phyloP scores from a whole-genome alignment of 2,113 vertebrate species.

The Passer domesticus region DNA sequence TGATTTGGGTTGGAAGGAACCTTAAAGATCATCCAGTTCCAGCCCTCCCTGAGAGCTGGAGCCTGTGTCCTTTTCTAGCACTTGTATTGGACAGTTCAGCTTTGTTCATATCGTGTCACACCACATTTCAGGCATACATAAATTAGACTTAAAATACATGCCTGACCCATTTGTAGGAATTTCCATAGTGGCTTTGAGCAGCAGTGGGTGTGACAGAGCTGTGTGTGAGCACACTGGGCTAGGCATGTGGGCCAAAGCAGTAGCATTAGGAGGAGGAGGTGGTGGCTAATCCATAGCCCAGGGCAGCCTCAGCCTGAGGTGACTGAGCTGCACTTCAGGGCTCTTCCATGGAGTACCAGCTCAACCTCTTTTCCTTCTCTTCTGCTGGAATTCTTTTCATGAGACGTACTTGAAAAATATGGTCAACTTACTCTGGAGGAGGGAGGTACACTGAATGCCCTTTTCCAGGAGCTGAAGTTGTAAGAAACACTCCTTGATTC shows the following conservation, averaged over 20 bases:
- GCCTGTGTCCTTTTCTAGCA: background rate
- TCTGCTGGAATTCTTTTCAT: background rate
- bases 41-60: background rate
- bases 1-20: background rate
- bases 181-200: background rate
- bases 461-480: conserved; percentile 1
- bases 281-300: background rate
- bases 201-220: background rate
- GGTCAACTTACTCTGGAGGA: background rate
- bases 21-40: background rate
- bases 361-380: background rate
- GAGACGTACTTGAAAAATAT: background rate
- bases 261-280: background rate
- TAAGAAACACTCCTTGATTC: conserved; percentile 39
- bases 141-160: background rate
- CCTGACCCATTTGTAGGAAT: background rate
- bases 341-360: background rate
- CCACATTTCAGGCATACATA: fast-evolving
- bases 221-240: background rate
- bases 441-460: background rate
- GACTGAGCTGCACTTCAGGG: background rate
- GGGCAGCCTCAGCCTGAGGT: background rate
- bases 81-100: background rate
- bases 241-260: background rate
- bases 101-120: background rate